Evolutionary conservation across 92 coral and sea anemone genomes (phyloP).

Genomic region (Meandrina meandrites): DNA sequence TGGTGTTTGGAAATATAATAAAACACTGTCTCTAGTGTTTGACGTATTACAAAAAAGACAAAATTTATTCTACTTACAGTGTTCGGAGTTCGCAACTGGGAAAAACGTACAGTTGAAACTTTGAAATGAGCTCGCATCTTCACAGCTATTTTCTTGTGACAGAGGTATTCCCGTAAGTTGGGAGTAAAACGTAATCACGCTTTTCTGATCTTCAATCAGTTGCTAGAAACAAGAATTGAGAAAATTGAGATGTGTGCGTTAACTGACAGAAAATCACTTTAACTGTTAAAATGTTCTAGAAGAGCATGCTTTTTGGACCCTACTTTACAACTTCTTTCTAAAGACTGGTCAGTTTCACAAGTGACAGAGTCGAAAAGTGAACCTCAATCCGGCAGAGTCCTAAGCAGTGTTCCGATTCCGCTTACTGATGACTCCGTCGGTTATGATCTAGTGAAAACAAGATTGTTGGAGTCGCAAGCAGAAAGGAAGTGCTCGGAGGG

Average conservation of each 20-base stretch:
- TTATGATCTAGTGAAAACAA: too few relatives aligned
- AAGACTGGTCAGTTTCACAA: too few relatives aligned
- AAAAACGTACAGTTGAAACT: slow-evolving; percentile 71
- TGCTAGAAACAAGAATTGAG: slow-evolving; percentile 32
- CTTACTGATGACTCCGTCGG: too few relatives aligned
- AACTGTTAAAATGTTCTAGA: too few relatives aligned
- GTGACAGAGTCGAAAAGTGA: too few relatives aligned
- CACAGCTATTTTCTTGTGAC: slow-evolving; percentile 49
- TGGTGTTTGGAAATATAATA: too few relatives aligned
- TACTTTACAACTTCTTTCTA: too few relatives aligned
- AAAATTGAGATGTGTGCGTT: background rate
- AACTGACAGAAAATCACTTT: background rate
- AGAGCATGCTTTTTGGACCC: too few relatives aligned
- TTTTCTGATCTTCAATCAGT: slow-evolving; percentile 55
- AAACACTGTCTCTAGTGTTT: background rate
- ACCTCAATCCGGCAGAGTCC: too few relatives aligned
- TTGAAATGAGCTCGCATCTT: slow-evolving; percentile 49
- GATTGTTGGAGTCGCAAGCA: too few relatives aligned
- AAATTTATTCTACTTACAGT: slow-evolving; percentile 40
- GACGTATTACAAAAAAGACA: background rate
- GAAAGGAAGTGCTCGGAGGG: too few relatives aligned
- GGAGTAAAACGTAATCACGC: slow-evolving; percentile 71
- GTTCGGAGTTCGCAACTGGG: slow-evolving; percentile 48
- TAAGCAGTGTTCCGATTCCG: too few relatives aligned
- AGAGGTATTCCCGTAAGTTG: slow-evolving; percentile 81